These are phyloP conservation scores for Vannuccia rotundouncinata DNA, from an alignment of 2,888 invertebrate genomes.

Conservation along the genomic window DNA sequence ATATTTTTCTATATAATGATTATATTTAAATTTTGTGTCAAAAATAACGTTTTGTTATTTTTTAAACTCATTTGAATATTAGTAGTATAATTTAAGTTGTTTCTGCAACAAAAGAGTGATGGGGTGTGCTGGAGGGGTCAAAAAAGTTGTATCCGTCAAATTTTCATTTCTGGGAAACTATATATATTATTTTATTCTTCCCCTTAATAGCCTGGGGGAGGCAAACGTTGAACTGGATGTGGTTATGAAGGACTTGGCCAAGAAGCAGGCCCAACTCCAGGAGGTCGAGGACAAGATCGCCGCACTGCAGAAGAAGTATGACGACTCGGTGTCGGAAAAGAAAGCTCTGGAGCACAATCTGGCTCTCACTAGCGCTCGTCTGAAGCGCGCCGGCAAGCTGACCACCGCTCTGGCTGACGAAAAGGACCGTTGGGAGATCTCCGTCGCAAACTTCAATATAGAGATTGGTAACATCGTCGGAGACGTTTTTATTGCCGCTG, in stretches of 20 bases:
- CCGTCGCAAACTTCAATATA: conserved; percentile 58
- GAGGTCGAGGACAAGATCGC: conserved; percentile 70
- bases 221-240: conserved; percentile 70
- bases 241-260: conserved; percentile 69
- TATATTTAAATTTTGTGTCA: too few relatives aligned
- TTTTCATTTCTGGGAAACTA: too few relatives aligned
- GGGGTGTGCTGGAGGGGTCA: too few relatives aligned
- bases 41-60: not conserved
- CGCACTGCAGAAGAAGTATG: conserved; percentile 55
- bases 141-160: too few relatives aligned
- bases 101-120: too few relatives aligned
- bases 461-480: conserved; percentile 56
- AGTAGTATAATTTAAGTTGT: too few relatives aligned
- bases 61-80: not conserved
- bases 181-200: too few relatives aligned
- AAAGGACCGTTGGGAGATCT: conserved; percentile 73
- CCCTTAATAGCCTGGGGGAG: conserved; percentile 53
- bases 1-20: too few relatives aligned
- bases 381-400: conserved; percentile 73
- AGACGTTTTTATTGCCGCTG: conserved; percentile 57
- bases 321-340: conserved; percentile 62
- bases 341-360: conserved; percentile 69
- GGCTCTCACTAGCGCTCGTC: conserved; percentile 68
- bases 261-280: conserved; percentile 74
- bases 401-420: conserved; percentile 81